A percentile compares a stretch with the other conserved stretches of the same genome.
These are phyloP conservation scores for Whitmania pigra DNA, from an alignment of 1,140 invertebrate species.

Conservation along the genomic window DNA sequence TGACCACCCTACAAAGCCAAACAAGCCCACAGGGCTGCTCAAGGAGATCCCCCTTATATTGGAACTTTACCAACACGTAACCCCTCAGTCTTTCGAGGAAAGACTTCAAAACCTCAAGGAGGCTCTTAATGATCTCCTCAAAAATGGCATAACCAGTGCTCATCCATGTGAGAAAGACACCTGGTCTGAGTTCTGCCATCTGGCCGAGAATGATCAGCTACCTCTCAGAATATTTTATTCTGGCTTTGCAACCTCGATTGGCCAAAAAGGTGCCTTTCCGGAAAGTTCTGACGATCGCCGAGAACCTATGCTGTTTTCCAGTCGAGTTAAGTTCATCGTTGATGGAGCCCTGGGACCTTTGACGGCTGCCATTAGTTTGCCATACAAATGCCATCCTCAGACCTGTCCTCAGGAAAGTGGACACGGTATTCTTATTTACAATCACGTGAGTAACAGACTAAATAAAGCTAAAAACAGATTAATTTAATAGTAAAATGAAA, in stretches of 20 bases:
- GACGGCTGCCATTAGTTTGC: conserved; percentile 16
- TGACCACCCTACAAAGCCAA: not conserved
- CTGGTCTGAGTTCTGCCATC: conserved; percentile 17
- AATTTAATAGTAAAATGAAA: too few species aligned
- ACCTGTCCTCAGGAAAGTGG: not conserved
- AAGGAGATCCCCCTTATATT: conserved; percentile 3
- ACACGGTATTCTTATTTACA: conserved; percentile 3
- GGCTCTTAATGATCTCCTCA: conserved; percentile 10
- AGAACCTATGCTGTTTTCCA: conserved; percentile 1
- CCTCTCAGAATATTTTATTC: conserved; percentile 20
- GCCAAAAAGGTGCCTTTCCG: not conserved
- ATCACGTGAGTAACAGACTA: not conserved
- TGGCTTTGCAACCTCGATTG: not conserved
- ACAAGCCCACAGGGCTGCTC: conserved; percentile 11
- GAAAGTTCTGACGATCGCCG: not conserved
- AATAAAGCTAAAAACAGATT: too few species aligned
- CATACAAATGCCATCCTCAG: conserved; percentile 1
- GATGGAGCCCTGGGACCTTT: conserved; percentile 15
- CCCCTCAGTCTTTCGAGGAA: not conserved
- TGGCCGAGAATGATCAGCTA: conserved; percentile 10
- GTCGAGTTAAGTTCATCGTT: conserved; percentile 17
- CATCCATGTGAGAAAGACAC: conserved; percentile 18
- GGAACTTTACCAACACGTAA: not conserved
- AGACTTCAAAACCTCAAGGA: conserved; percentile 1
- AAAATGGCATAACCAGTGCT: conserved; percentile 17